phyloP scores from a whole-genome alignment of 2,888 invertebrate genomes.

The Candidula unifasciata region DNA sequence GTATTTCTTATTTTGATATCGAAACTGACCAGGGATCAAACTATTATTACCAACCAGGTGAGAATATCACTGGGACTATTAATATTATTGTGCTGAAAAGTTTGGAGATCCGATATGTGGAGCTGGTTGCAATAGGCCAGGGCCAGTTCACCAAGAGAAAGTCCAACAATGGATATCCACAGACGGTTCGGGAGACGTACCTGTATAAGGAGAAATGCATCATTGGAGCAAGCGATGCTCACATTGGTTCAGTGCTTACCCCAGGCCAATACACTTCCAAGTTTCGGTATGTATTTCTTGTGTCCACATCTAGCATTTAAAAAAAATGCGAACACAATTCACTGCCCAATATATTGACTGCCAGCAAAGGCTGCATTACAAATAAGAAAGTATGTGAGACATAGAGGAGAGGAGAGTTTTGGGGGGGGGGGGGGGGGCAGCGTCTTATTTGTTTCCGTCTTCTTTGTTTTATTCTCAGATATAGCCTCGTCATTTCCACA shows the following conservation, averaged over 20 bases:
- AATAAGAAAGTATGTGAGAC: too few relatives aligned
- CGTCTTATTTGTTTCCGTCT: too few relatives aligned
- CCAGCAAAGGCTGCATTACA: too few relatives aligned
- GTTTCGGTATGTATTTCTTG: slow-evolving; percentile 59
- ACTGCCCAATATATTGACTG: too few relatives aligned
- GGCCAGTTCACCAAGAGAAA: slow-evolving; percentile 62
- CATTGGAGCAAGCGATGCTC: slow-evolving; percentile 66
- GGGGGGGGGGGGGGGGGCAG: too few relatives aligned
- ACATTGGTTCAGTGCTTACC: slow-evolving; percentile 65
- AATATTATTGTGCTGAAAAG: slow-evolving; percentile 65
- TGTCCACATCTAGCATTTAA: too few relatives aligned
- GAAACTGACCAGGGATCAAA: slow-evolving; percentile 64
- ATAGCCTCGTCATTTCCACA: too few relatives aligned
- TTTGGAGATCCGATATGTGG: slow-evolving; percentile 70
- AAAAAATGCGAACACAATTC: too few relatives aligned
- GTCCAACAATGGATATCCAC: slow-evolving; percentile 58
- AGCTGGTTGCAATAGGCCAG: slow-evolving; percentile 69
- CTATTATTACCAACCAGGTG: slow-evolving; percentile 68
- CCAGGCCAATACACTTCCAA: slow-evolving; percentile 72
- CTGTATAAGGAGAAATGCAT: slow-evolving; percentile 69
- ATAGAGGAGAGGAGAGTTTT: too few relatives aligned
- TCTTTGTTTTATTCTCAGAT: too few relatives aligned
- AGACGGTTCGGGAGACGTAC: slow-evolving; percentile 65
- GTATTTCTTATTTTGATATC: slow-evolving; percentile 69
- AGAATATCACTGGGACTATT: slow-evolving; percentile 68